A percentile compares a stretch with the other conserved stretches of the same genome.
Evolutionary conservation across 2,888 invertebrate species (phyloP).

Genomic region (Orthosia gracilis): DNA sequence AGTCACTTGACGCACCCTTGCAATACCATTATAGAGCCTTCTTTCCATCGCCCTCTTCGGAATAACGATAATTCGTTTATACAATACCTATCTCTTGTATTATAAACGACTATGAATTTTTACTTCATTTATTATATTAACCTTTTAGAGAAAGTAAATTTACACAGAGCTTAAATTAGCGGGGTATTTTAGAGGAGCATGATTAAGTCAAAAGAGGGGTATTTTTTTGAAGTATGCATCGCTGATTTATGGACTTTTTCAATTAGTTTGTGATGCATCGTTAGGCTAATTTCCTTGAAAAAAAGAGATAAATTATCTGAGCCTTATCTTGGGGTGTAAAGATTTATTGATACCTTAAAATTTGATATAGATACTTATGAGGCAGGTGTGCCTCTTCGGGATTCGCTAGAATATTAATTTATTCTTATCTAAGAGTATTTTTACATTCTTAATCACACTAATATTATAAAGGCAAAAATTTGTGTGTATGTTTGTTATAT

Average conservation of each 20-base stretch:
- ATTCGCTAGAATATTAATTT: too few relatives aligned
- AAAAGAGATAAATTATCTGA: constrained; percentile 7
- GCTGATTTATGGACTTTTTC: constrained; percentile 26
- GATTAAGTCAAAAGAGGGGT: constrained; percentile 35
- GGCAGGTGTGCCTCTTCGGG: too few relatives aligned
- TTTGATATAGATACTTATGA: too few relatives aligned
- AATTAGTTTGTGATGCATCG: constrained; percentile 40
- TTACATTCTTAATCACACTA: too few relatives aligned
- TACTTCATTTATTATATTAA: constrained; percentile 65
- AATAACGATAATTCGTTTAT: constrained; percentile 79
- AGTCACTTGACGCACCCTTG: constrained; percentile 89
- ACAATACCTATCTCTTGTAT: constrained; percentile 67
- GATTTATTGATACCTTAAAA: background rate
- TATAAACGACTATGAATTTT: constrained; percentile 71
- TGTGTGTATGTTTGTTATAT: too few relatives aligned
- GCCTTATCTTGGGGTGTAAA: background rate
- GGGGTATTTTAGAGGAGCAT: constrained; percentile 30
- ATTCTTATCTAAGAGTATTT: too few relatives aligned
- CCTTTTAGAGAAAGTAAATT: constrained; percentile 58
- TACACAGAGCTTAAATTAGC: constrained; percentile 59
- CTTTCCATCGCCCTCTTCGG: constrained; percentile 71
- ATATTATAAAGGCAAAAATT: too few relatives aligned
- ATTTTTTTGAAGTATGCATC: constrained; percentile 31
- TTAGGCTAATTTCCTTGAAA: constrained; percentile 29
- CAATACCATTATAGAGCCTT: constrained; percentile 86